Evolutionary conservation across 64 coral and sea anemone genomes (phyloP), one percentile per base, ranked within the genome.

Genomic region (Catalaphyllia jardinei): DNA sequence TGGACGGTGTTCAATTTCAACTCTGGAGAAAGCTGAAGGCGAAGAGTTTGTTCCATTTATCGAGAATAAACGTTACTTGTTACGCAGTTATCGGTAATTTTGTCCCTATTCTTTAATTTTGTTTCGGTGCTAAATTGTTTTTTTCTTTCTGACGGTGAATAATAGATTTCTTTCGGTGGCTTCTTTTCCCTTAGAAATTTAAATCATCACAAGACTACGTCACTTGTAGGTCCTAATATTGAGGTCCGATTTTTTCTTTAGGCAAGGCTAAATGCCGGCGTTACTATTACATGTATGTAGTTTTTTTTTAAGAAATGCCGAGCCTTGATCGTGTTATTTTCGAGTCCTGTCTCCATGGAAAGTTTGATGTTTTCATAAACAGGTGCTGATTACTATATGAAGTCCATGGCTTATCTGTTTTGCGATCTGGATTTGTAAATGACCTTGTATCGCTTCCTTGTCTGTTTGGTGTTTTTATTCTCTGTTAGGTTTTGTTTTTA

Each of bases 361-460:
- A 29, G 31, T 50, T 49, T 67, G n/a, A 71, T 85, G 63, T 85
- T 69, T 71, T 52, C 38, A 50, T 71, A 85, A 71, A 85, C 63
- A 71, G 81, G 81, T 85, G 81, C 18, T 67, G 18, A 49, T 19
- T 77, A 63, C 22, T 65, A 7, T 67, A 31, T 31, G 6, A 85
- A 64, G 63, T 71, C 20, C 81, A 71, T 71, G 22, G 31, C 8
- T 79, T 59, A 79, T 55, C 24, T 28, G 10, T 28, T 28, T 25
- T 79, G 20, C 46, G 22, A 79, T 79, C 76, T 55, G 11, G 24
- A 25, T 79, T 55, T 79, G 22, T 52, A 79, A 79, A 79, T 79
- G 22, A 79, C 20, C 31, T 69, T 50, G 20, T n/a, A 85, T 85
- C 19, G 22, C 52, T 71, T 69, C 63, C 62, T 71, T 52, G 4